Evolutionary conservation across 2,113 vertebrate genomes (phyloP).

Genomic region (Heterotilapia buettikoferi): DNA sequence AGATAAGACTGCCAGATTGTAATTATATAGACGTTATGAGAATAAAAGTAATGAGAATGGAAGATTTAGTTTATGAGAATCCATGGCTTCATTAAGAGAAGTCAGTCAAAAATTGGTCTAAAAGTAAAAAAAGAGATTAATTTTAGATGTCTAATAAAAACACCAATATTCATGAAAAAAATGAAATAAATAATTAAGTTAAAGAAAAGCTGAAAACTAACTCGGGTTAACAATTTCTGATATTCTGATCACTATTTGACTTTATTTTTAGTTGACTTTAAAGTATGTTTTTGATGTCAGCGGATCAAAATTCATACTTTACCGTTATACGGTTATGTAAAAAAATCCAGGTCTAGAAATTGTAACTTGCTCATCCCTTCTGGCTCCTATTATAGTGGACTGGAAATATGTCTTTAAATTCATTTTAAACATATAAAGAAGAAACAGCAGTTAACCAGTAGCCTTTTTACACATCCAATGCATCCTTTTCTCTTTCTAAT

Average conservation of each 20-base stretch:
- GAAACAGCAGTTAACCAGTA: not conserved
- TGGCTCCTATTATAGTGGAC: not conserved
- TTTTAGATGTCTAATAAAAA: not conserved
- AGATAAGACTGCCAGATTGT: constrained; percentile 25
- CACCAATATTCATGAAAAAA: not conserved
- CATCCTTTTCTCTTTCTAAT: not conserved
- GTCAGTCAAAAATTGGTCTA: not conserved
- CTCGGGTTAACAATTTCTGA: not conserved
- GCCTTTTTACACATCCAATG: not conserved
- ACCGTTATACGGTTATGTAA: not conserved
- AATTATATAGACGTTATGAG: constrained; percentile 27
- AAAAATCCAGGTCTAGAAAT: not conserved
- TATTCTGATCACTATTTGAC: not conserved
- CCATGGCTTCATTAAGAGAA: not conserved
- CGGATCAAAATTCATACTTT: not conserved
- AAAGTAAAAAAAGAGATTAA: not conserved
- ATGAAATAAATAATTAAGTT: not conserved
- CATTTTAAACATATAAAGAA: not conserved
- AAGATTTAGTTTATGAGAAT: not conserved
- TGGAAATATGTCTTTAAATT: not conserved
- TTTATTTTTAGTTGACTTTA: no score
- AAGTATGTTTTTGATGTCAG: not conserved
- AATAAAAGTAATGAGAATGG: constrained; percentile 24
- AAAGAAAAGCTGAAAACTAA: not conserved
- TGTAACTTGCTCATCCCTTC: not conserved